Evolutionary conservation across 1,140 invertebrate species (phyloP).

Genomic region (Zaprionus vittiger): DNA sequence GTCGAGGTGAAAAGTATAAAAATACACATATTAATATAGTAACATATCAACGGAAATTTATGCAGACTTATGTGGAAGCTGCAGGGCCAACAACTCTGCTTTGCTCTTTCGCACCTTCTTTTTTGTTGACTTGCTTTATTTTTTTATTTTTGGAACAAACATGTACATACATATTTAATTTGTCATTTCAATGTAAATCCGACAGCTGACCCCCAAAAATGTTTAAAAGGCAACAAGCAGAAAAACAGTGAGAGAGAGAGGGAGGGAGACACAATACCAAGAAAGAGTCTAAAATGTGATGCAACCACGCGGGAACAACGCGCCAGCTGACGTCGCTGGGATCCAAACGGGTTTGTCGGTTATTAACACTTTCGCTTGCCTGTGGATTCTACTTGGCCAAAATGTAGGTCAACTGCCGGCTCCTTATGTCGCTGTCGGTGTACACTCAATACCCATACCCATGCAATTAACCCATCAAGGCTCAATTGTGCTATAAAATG

Average conservation of each 20-base stretch:
- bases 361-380: conserved; percentile 78
- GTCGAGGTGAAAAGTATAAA: conserved; percentile 41
- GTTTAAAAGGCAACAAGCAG: conserved; percentile 29
- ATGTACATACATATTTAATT: conserved; percentile 61
- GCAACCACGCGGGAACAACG: conserved; percentile 45
- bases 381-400: conserved; percentile 58
- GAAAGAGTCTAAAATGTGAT: conserved; percentile 79
- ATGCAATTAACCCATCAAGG: conserved; percentile 37
- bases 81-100: conserved; percentile 66
- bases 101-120: conserved; percentile 42
- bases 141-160: conserved; percentile 43
- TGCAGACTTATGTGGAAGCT: conserved; percentile 62
- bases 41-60: conserved; percentile 40
- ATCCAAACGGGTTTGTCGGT: conserved; percentile 69
- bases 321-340: conserved; percentile 24
- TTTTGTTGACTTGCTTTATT: conserved; percentile 20
- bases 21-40: conserved; percentile 23
- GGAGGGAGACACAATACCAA: conserved; percentile 38
- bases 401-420: conserved; percentile 68
- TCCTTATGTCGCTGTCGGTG: conserved; percentile 24
- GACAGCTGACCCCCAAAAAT: conserved; percentile 69
- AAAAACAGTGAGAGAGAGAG: background rate
- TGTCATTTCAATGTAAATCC: conserved; percentile 77
- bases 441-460: conserved; percentile 33
- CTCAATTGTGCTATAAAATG: background rate